These are phyloP conservation scores for Pimephales promelas DNA, from an alignment of 2,113 vertebrate species.

Conservation along the genomic window DNA sequence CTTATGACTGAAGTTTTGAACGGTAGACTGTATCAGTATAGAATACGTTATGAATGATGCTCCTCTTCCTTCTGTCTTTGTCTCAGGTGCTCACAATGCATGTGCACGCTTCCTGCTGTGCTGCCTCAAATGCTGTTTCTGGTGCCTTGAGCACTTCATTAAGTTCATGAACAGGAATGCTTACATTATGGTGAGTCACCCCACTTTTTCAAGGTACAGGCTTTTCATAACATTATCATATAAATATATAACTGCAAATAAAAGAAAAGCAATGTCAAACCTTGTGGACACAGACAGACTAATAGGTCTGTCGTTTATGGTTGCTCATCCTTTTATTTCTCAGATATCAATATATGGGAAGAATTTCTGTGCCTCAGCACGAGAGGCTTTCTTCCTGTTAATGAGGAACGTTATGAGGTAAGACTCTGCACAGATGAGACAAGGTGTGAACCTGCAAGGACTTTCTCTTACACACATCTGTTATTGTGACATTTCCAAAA, in stretches of 20 bases:
- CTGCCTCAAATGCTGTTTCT: conserved; percentile 96
- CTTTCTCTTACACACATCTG: neutral
- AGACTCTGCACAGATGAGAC: conserved; percentile 29
- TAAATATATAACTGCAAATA: neutral
- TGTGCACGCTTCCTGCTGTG: conserved; percentile 83
- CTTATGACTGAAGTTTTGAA: too few relatives aligned
- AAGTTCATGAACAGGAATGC: conserved; percentile 97
- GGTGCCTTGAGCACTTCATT: conserved; percentile 93
- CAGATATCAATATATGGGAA: conserved; percentile 96
- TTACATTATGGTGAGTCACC: conserved; percentile 91
- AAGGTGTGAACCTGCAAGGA: conserved; percentile 15
- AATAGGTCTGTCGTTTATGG: neutral
- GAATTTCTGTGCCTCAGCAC: conserved; percentile 93
- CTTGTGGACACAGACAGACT: neutral
- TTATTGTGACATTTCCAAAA: neutral
- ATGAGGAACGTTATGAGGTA: conserved; percentile 96
- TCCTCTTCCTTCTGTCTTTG: conserved; percentile 52
- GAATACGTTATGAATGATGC: neutral
- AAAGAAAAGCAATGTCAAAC: neutral
- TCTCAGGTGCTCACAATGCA: conserved; percentile 81
- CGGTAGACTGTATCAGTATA: neutral
- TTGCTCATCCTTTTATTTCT: conserved; percentile 44
- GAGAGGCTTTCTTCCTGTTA: conserved; percentile 89
- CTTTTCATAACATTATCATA: neutral
- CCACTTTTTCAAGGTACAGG: neutral